Percentiles rank a stretch among this genome's conserved stretches.
Evolutionary conservation across 2,797 vertebrate genomes (phyloP).

Genomic region (Trachurus trachurus): DNA sequence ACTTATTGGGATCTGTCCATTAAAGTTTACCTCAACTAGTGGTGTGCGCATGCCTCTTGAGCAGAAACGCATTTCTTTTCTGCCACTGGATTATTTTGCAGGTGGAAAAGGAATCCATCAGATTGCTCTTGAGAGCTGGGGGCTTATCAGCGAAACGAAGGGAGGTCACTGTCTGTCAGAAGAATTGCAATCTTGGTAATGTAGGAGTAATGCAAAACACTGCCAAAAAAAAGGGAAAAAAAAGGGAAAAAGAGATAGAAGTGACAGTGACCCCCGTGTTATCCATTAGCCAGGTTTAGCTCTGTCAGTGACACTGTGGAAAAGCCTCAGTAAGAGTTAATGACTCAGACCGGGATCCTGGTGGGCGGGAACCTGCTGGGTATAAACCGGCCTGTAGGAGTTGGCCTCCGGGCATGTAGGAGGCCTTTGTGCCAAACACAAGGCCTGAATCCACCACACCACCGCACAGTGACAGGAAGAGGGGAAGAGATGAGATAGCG

Average conservation of each 20-base stretch:
- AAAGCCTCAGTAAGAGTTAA: constrained; percentile 55
- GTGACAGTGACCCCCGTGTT: constrained; percentile 51
- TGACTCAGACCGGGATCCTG: constrained; percentile 65
- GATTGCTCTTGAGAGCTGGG: constrained; percentile 26
- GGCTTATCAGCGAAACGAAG: background rate
- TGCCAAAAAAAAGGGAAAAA: background rate
- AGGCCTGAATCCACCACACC: constrained; percentile 68
- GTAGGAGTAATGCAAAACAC: constrained; percentile 27
- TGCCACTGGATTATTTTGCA: constrained; percentile 18
- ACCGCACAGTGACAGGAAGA: constrained; percentile 72
- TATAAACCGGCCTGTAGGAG: constrained; percentile 68
- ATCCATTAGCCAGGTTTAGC: constrained; percentile 53
- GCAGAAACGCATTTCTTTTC: background rate
- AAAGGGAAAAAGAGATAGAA: background rate
- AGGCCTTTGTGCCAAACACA: constrained; percentile 76
- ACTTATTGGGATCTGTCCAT: constrained; percentile 29
- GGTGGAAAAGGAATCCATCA: constrained; percentile 36
- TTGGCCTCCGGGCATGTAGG: constrained; percentile 67
- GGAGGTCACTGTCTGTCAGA: constrained; percentile 25
- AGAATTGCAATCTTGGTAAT: constrained; percentile 29
- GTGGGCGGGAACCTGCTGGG: constrained; percentile 73
- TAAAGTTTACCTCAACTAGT: constrained; percentile 35
- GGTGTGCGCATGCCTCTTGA: constrained; percentile 10
- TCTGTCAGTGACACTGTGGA: constrained; percentile 43
- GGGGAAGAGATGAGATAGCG: constrained; percentile 59